Percentiles rank a stretch among this genome's conserved stretches.
These are phyloP conservation scores for Gila robusta DNA, from an alignment of 2,797 vertebrate species.

Conservation along the genomic window DNA sequence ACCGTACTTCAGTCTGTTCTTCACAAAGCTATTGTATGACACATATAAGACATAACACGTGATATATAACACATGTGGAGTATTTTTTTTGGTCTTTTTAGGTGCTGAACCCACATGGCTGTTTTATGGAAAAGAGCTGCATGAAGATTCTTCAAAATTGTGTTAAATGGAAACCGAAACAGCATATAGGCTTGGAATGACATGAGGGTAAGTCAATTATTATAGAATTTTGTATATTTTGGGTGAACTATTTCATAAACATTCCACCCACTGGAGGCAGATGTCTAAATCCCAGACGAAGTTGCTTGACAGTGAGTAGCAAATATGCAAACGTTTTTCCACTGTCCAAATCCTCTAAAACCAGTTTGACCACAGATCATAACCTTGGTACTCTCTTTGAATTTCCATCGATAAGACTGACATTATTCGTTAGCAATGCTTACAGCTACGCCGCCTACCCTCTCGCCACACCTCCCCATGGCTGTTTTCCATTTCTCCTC, in stretches of 20 bases:
- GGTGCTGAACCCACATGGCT: background rate
- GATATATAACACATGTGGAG: background rate
- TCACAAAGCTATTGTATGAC: background rate
- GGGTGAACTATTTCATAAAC: background rate
- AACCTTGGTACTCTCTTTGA: conserved; percentile 36
- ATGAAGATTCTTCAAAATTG: background rate
- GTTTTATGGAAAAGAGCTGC: background rate
- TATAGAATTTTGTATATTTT: background rate
- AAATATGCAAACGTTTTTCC: conserved; percentile 31
- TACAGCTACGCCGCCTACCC: conserved; percentile 23
- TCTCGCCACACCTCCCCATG: background rate
- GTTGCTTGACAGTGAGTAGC: conserved; percentile 10
- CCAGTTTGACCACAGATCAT: conserved; percentile 46
- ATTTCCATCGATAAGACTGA: conserved; percentile 37
- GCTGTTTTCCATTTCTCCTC: conserved; percentile 39
- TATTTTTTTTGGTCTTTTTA: background rate
- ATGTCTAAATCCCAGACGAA: conserved; percentile 19
- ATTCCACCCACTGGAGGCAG: background rate
- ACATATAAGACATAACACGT: background rate
- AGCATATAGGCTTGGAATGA: background rate
- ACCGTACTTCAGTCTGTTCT: background rate
- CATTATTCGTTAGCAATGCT: conserved; percentile 47
- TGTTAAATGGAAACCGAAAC: background rate
- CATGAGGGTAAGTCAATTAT: background rate
- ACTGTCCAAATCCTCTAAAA: conserved; percentile 18